Percentiles rank a stretch among this genome's conserved stretches.
Conservation (phyloP, 2,797 vertebrate species). For the Ptychadena robeensis region DNA sequence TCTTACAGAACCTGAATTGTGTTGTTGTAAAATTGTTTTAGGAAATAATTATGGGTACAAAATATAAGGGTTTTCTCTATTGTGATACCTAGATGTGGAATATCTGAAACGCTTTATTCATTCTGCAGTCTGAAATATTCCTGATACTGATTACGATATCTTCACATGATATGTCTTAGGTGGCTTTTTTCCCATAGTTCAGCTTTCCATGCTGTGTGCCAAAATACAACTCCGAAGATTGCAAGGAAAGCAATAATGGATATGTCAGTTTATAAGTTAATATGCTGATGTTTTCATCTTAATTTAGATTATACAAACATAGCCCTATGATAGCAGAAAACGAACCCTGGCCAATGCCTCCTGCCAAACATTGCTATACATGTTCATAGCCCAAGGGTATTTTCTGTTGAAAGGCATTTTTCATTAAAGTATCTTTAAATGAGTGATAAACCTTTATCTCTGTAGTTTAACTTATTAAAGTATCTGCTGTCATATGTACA, state of each 20-base stretch:
- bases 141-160: background rate
- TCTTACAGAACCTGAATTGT: too few relatives aligned
- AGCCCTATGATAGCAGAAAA: background rate
- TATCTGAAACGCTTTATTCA: too few relatives aligned
- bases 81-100: too few relatives aligned
- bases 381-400: background rate
- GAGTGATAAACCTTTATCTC: background rate
- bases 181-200: background rate
- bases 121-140: background rate
- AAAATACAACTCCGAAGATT: background rate
- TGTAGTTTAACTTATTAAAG: background rate
- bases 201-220: background rate
- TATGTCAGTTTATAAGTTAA: background rate
- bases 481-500: background rate
- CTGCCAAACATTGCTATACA: slow-evolving; percentile 4
- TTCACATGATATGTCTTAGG: background rate
- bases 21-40: too few relatives aligned
- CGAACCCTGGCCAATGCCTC: background rate
- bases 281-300: background rate
- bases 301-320: slow-evolving; percentile 12
- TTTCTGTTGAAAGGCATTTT: background rate
- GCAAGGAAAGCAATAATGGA: background rate
- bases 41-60: too few relatives aligned
- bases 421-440: background rate
- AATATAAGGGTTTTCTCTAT: too few relatives aligned